Conservation (phyloP, 2,113 vertebrate species). For the Telmatochromis brichardi region DNA sequence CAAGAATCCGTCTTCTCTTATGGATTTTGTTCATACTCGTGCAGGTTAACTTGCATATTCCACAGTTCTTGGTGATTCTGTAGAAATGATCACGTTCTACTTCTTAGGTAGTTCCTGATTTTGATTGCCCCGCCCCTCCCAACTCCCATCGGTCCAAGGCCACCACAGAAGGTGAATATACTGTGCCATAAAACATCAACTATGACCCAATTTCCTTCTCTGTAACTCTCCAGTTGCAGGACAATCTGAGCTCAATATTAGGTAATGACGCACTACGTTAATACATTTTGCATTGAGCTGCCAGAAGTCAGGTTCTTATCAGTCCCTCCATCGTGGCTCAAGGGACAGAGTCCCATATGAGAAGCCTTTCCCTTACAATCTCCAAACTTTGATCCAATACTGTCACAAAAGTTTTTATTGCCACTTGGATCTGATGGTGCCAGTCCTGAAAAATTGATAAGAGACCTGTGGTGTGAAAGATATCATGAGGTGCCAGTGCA, state of each 20-base stretch:
- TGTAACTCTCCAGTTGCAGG: constrained; percentile 1
- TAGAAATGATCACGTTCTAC: background rate
- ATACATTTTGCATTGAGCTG: constrained; percentile 61
- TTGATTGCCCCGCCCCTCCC: background rate
- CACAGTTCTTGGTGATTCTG: background rate
- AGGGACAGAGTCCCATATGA: constrained; percentile 34
- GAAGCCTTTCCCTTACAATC: constrained; percentile 8
- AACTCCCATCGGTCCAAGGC: constrained; percentile 13
- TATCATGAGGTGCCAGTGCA: background rate
- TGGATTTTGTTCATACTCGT: background rate
- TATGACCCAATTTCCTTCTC: constrained; percentile 14
- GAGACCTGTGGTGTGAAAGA: background rate
- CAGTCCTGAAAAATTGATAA: constrained; percentile 42
- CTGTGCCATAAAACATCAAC: constrained; percentile 24
- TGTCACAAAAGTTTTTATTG: constrained; percentile 41
- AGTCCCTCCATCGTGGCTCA: constrained; percentile 7
- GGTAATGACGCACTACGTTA: constrained; percentile 3
- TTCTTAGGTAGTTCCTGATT: background rate
- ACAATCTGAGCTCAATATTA: constrained; percentile 33
- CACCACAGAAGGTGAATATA: constrained; percentile 1
- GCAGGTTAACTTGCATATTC: background rate
- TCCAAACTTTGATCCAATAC: constrained; percentile 34
- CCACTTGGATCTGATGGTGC: constrained; percentile 25
- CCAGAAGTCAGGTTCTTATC: constrained; percentile 30
- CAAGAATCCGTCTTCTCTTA: background rate